Evolutionary conservation across 2,888 invertebrate genomes (phyloP).

Genomic region (Caenorhabditis imperialis): DNA sequence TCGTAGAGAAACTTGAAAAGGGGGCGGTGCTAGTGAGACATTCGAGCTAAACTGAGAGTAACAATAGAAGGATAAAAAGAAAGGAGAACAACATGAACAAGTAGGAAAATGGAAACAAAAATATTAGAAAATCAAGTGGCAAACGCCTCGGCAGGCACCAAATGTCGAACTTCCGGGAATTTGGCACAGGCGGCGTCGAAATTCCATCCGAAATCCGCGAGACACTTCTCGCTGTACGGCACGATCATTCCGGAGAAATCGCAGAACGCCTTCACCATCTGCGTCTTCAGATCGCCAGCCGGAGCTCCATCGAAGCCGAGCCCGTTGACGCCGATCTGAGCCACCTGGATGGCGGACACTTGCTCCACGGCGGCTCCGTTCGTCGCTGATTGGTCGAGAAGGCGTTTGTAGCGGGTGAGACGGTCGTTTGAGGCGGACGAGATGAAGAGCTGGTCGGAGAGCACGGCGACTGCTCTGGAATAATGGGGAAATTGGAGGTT

Average conservation of each 20-base stretch:
- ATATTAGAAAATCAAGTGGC: slow-evolving; percentile 3
- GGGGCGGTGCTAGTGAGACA: neutral
- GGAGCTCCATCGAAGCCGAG: slow-evolving; percentile 57
- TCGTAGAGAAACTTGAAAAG: neutral
- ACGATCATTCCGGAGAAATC: slow-evolving; percentile 69
- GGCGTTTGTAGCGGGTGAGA: slow-evolving; percentile 63
- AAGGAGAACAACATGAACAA: slow-evolving; percentile 1
- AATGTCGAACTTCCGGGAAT: slow-evolving; percentile 23
- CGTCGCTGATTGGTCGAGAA: slow-evolving; percentile 35
- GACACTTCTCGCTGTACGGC: slow-evolving; percentile 71
- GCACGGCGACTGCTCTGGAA: slow-evolving; percentile 78
- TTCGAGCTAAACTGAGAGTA: neutral
- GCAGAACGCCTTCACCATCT: slow-evolving; percentile 69
- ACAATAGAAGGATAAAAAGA: slow-evolving; percentile 1
- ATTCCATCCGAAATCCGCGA: slow-evolving; percentile 71
- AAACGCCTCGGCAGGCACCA: slow-evolving; percentile 47
- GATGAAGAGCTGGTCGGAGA: slow-evolving; percentile 79
- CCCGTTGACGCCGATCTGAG: slow-evolving; percentile 48
- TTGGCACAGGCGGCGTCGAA: slow-evolving; percentile 62
- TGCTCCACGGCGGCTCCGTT: slow-evolving; percentile 40
- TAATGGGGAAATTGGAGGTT: neutral
- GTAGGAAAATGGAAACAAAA: slow-evolving; percentile 11
- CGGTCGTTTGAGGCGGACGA: slow-evolving; percentile 80
- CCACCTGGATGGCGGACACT: slow-evolving; percentile 32
- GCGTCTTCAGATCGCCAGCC: slow-evolving; percentile 36